These are phyloP conservation scores for Phortica magna DNA, from an alignment of 2,888 invertebrate species.

Conservation along the genomic window DNA sequence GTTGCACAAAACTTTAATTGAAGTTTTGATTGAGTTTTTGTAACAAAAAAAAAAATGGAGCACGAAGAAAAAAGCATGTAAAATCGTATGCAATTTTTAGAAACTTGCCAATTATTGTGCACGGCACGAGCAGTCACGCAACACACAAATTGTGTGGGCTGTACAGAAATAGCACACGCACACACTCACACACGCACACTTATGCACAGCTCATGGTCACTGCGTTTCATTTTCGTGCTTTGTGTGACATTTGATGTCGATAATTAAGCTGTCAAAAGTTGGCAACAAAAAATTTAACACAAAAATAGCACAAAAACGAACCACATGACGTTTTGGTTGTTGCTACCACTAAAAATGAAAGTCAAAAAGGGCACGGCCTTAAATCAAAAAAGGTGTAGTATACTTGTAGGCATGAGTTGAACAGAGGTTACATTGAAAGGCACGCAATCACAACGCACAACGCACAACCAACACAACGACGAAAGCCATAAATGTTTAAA, in stretches of 20 bases:
- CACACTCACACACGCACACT: neutral
- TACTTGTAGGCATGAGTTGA: neutral
- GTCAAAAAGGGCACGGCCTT: neutral
- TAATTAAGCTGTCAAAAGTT: constrained; percentile 61
- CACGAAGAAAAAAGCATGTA: too few relatives aligned
- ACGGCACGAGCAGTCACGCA: neutral
- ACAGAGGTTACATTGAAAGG: constrained; percentile 27
- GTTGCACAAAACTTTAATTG: constrained; percentile 14
- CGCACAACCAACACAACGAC: constrained; percentile 30
- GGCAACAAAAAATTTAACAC: constrained; percentile 6
- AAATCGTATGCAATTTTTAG: neutral
- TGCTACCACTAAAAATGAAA: neutral
- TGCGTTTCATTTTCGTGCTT: too few relatives aligned
- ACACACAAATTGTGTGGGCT: neutral
- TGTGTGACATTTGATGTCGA: constrained; percentile 51
- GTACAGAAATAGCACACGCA: neutral
- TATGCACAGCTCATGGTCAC: constrained; percentile 5
- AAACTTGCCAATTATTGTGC: neutral
- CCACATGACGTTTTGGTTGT: too few relatives aligned
- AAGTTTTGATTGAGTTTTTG: constrained; percentile 30
- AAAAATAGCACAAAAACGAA: constrained; percentile 7
- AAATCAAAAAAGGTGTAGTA: neutral
- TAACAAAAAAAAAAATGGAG: constrained; percentile 5
- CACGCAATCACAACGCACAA: constrained; percentile 34
- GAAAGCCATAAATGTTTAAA: constrained; percentile 41